Evolutionary conservation across 2,888 invertebrate species (phyloP).

Genomic region (Caprella mutica): DNA sequence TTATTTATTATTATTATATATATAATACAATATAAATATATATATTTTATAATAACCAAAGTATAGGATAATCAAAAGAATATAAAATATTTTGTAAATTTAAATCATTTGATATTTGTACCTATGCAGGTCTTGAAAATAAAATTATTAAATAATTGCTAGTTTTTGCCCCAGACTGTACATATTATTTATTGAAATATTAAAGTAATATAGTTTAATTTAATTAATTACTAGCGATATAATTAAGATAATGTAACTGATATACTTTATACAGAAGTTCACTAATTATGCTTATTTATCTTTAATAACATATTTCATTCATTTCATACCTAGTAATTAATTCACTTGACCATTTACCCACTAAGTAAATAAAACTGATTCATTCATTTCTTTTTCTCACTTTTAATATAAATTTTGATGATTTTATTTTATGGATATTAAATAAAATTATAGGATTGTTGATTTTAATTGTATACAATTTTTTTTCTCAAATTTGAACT

Average conservation of each 20-base stretch:
- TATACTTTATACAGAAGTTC: not conserved
- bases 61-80: not conserved
- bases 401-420: not conserved
- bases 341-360: not conserved
- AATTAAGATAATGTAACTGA: not conserved
- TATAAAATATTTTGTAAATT: constrained; percentile 10
- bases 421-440: not conserved
- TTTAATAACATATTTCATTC: not conserved
- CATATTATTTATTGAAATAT: not conserved
- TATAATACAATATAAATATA: constrained; percentile 16
- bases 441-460: not conserved
- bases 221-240: not conserved
- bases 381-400: not conserved
- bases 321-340: not conserved
- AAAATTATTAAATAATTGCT: not conserved
- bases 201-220: not conserved
- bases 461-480: not conserved
- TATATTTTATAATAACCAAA: constrained; percentile 11
- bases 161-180: no score
- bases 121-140: constrained; percentile 1
- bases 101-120: constrained; percentile 4
- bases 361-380: not conserved
- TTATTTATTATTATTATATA: no score
- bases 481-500: not conserved
- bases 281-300: not conserved